Conservation (phyloP, 2,888 invertebrate species). For the Gasteruption jaculator region DNA sequence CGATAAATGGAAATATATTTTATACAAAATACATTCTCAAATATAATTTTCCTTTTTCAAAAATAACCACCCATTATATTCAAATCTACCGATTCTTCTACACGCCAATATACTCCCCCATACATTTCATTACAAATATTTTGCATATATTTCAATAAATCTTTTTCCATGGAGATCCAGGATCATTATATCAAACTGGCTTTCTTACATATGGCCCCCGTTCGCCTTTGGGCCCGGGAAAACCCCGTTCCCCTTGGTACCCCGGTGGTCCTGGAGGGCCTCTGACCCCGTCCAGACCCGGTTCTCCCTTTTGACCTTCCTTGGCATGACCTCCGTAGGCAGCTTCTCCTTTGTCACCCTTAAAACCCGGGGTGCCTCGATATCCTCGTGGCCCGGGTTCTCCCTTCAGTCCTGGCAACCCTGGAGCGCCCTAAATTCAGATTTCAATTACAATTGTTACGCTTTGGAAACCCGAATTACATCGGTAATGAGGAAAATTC, state of each 20-base stretch:
- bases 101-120: no score
- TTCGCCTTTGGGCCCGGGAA: constrained; percentile 61
- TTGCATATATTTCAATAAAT: no score
- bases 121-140: no score
- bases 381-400: constrained; percentile 72
- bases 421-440: constrained; percentile 61
- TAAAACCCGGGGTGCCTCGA: constrained; percentile 62
- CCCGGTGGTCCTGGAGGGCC: constrained; percentile 66
- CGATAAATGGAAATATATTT: no score
- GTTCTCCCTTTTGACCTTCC: constrained; percentile 85
- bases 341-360: constrained; percentile 78
- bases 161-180: no score
- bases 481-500: neutral
- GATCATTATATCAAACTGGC: no score
- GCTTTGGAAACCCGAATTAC: neutral
- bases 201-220: constrained; percentile 58
- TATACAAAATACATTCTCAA: no score
- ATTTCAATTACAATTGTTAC: constrained; percentile 10
- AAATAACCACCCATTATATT: no score
- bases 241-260: constrained; percentile 59
- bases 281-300: constrained; percentile 69
- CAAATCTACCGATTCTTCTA: no score
- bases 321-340: constrained; percentile 67
- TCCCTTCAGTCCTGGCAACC: constrained; percentile 67
- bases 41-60: no score